These are phyloP conservation scores for Molossus molossus DNA, from an alignment of 2,797 vertebrate species.

Conservation along the genomic window DNA sequence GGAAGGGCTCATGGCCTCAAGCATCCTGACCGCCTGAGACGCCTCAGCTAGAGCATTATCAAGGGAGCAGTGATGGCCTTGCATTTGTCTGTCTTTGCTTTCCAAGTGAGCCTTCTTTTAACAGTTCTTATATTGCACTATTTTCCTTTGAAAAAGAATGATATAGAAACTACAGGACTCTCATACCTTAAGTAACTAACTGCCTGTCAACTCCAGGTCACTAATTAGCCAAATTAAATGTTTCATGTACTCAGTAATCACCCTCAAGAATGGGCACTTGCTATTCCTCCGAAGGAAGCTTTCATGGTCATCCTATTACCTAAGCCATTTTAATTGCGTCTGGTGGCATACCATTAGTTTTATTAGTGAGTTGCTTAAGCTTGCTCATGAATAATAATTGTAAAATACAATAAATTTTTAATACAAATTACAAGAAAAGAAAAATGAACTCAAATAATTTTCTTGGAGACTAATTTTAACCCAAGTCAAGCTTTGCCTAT, in stretches of 20 bases:
- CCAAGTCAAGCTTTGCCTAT: conserved; percentile 32
- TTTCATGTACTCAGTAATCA: neutral
- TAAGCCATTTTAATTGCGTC: conserved; percentile 68
- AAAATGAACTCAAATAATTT: conserved; percentile 70
- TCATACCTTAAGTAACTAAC: conserved; percentile 74
- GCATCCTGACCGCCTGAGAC: conserved; percentile 75
- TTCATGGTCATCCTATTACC: conserved; percentile 68
- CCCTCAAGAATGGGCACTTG: neutral
- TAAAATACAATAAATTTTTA: conserved; percentile 76
- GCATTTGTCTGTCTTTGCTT: conserved; percentile 63
- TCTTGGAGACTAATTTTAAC: conserved; percentile 63
- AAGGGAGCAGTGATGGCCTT: conserved; percentile 57
- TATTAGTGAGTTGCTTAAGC: conserved; percentile 77
- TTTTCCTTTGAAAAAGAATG: conserved; percentile 78
- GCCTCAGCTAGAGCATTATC: conserved; percentile 70
- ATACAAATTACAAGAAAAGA: conserved; percentile 59
- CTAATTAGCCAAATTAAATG: conserved; percentile 67
- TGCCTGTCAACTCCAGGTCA: conserved; percentile 68
- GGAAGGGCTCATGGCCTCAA: conserved; percentile 82
- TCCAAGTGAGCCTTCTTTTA: conserved; percentile 56
- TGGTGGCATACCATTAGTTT: conserved; percentile 69
- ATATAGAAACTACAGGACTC: conserved; percentile 66
- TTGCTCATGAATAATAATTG: conserved; percentile 77
- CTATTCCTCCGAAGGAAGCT: conserved; percentile 54
- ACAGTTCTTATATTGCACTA: conserved; percentile 69